Conservation (phyloP, 2,797 vertebrate genomes). For the Cyprinodon diabolis region DNA sequence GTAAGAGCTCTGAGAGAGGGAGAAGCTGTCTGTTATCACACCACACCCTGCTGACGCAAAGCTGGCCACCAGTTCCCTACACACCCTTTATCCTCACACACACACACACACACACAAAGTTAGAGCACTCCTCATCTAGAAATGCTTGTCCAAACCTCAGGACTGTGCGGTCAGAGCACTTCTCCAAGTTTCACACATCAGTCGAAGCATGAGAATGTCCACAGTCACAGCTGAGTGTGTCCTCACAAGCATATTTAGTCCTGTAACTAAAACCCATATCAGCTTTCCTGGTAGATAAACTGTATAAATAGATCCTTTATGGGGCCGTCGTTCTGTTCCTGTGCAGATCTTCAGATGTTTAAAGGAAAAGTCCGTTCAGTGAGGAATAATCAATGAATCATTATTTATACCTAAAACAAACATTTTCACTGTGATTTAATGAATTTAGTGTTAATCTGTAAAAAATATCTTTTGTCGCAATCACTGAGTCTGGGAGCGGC, state of each 20-base stretch:
- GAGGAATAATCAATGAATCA: no score
- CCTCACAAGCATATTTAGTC: not conserved
- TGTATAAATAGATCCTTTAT: no score
- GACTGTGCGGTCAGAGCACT: conserved; percentile 26
- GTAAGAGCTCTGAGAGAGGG: conserved; percentile 40
- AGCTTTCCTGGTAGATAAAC: no score
- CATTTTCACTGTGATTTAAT: no score
- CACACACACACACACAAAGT: conserved; percentile 32
- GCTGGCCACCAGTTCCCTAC: conserved; percentile 61
- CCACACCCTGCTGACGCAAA: conserved; percentile 81
- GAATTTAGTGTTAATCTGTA: no score
- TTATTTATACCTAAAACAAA: no score
- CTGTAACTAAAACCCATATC: no score
- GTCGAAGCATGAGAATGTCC: conserved; percentile 25
- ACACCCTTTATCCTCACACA: conserved; percentile 58
- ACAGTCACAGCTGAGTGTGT: conserved; percentile 13
- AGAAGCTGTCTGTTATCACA: conserved; percentile 75
- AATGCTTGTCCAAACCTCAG: conserved; percentile 16
- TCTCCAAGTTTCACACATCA: conserved; percentile 34
- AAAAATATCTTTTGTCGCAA: no score
- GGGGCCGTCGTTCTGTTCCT: no score
- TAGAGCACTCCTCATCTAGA: not conserved
- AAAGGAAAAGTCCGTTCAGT: no score
- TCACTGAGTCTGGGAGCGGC: no score
- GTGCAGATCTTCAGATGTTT: no score